These are phyloP conservation scores for Exocentrus adspersus DNA, from an alignment of 2,888 invertebrate genomes.

Conservation along the genomic window DNA sequence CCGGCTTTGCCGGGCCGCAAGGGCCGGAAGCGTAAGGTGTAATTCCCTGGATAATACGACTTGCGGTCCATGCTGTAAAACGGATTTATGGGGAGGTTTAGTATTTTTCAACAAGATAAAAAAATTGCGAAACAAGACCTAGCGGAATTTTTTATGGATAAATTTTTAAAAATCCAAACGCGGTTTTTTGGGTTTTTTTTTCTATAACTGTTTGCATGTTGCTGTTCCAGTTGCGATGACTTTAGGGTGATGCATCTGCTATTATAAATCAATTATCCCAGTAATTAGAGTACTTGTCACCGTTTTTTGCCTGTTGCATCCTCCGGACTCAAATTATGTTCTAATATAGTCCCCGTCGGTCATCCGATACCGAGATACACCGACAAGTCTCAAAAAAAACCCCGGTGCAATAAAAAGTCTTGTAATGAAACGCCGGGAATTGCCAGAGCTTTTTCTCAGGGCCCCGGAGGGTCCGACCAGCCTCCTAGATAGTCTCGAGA, in stretches of 20 bases:
- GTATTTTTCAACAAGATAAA: too few species aligned
- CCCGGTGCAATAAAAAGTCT: constrained; percentile 29
- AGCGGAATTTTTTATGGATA: too few species aligned
- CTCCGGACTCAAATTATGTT: constrained; percentile 42
- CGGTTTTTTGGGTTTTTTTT: too few species aligned
- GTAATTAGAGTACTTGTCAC: too few species aligned
- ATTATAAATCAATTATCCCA: too few species aligned
- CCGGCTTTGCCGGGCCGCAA: constrained; percentile 43
- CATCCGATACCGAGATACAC: constrained; percentile 51
- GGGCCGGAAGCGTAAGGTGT: constrained; percentile 54
- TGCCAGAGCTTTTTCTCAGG: constrained; percentile 51
- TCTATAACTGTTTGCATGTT: too few species aligned
- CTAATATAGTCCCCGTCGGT: constrained; percentile 32
- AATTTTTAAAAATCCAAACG: too few species aligned
- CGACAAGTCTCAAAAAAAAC: constrained; percentile 26
- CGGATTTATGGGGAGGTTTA: constrained; percentile 19
- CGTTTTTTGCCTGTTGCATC: constrained; percentile 15
- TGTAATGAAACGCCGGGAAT: constrained; percentile 35
- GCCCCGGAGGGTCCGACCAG: constrained; percentile 55
- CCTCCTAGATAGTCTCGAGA: constrained; percentile 58
- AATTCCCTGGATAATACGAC: constrained; percentile 44
- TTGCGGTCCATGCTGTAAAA: constrained; percentile 23
- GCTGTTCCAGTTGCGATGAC: too few species aligned
- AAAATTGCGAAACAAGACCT: too few species aligned
- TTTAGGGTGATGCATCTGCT: too few species aligned